phyloP scores from a whole-genome alignment of 1,140 invertebrate genomes.

The Rhagoletis pomonella region DNA sequence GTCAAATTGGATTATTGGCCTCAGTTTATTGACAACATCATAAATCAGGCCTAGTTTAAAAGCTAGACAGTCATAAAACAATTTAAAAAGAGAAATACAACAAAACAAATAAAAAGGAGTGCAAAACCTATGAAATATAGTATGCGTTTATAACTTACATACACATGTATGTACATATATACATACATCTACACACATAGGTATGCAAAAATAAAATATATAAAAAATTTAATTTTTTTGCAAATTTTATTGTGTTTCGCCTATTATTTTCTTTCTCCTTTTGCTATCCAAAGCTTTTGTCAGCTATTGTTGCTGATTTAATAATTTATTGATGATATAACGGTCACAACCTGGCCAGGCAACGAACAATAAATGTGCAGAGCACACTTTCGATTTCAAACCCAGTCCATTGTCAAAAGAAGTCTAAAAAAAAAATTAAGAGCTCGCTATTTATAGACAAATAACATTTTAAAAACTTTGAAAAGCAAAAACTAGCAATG shows the following conservation, averaged over 20 bases:
- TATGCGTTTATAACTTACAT: too few species aligned
- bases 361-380: not conserved
- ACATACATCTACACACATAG: too few species aligned
- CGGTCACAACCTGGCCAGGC: not conserved
- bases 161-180: too few species aligned
- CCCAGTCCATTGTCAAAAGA: too few species aligned
- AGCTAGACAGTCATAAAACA: not conserved
- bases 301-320: not conserved
- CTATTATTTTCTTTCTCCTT: not conserved
- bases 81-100: too few species aligned
- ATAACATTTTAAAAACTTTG: not conserved
- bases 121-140: too few species aligned
- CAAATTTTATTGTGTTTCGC: too few species aligned
- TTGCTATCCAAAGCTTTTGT: not conserved
- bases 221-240: too few species aligned
- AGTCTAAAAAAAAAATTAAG: not conserved
- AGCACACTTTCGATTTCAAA: slow-evolving; percentile 8
- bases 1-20: not conserved
- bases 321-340: slow-evolving; percentile 37
- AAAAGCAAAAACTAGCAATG: not conserved
- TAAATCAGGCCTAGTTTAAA: not conserved
- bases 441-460: not conserved
- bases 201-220: too few species aligned
- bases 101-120: too few species aligned
- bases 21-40: not conserved